Evolutionary conservation across 1,140 invertebrate species (phyloP).

Genomic region (Vanessa atalanta): DNA sequence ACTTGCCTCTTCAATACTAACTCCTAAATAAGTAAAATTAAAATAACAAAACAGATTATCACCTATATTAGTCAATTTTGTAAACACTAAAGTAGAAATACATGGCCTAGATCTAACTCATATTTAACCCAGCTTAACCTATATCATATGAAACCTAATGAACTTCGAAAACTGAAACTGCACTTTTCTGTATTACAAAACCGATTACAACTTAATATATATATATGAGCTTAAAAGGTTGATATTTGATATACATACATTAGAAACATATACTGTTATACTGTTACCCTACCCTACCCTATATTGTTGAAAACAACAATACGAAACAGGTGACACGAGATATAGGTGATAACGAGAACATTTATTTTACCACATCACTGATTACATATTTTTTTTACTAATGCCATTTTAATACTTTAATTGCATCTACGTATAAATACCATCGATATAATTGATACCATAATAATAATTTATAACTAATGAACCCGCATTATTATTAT

Average conservation of each 20-base stretch:
- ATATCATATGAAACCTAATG: constrained; percentile 42
- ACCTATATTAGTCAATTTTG: no score
- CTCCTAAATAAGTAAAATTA: constrained; percentile 38
- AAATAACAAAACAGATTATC: constrained; percentile 21
- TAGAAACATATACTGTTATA: neutral
- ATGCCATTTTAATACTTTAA: neutral
- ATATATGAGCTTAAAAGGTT: neutral
- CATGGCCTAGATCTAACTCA: neutral
- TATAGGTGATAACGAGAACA: neutral
- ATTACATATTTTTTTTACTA: neutral
- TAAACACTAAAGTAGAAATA: no score
- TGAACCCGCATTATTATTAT: no score
- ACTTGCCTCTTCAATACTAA: constrained; percentile 31
- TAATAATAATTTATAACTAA: no score
- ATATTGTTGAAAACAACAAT: neutral
- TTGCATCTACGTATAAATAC: neutral
- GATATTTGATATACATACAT: constrained; percentile 25
- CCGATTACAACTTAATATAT: no score
- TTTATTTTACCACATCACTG: neutral
- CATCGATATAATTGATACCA: no score
- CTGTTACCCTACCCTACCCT: neutral
- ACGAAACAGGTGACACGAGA: neutral
- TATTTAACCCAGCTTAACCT: constrained; percentile 34
- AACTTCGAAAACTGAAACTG: neutral
- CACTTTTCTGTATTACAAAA: no score